Percentiles rank a stretch among this genome's conserved stretches.
Evolutionary conservation across 2,113 vertebrate genomes (phyloP).

Genomic region (Macroglossus sobrinus): DNA sequence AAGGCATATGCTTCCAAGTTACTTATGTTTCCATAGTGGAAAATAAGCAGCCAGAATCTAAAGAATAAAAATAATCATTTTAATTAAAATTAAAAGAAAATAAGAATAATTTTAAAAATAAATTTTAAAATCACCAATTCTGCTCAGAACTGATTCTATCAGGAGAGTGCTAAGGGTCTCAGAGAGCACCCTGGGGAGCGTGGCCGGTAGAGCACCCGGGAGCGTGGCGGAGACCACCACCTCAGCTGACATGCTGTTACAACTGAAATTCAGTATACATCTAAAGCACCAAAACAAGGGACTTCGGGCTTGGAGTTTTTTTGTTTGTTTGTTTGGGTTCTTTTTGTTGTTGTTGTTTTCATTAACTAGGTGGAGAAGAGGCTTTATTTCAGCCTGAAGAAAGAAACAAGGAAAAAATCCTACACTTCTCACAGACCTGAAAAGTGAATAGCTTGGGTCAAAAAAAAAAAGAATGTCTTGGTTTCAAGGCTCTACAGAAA

Average conservation of each 20-base stretch:
- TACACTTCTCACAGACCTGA: not conserved
- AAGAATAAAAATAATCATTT: not conserved
- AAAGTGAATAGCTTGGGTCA: not conserved
- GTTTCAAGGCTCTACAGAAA: not conserved
- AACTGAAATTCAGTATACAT: not conserved
- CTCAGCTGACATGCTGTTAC: not conserved
- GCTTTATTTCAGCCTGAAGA: not conserved
- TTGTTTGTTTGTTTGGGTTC: too few relatives aligned
- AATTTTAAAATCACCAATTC: not conserved
- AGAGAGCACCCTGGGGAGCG: not conserved
- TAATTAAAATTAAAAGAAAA: not conserved
- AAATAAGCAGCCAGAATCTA: not conserved
- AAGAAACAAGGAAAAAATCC: not conserved
- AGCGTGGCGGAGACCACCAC: too few relatives aligned
- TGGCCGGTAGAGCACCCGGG: rapidly evolving
- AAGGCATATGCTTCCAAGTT: not conserved
- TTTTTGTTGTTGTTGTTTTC: not conserved
- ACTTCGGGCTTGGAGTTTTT: not conserved
- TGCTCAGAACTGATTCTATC: not conserved
- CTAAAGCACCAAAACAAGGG: not conserved
- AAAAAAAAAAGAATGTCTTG: not conserved
- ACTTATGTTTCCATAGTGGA: not conserved
- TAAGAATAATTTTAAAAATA: not conserved
- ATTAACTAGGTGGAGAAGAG: not conserved
- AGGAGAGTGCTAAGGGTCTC: not conserved